Conservation (phyloP, 2,113 vertebrate species). For the Scophthalmus maximus region DNA sequence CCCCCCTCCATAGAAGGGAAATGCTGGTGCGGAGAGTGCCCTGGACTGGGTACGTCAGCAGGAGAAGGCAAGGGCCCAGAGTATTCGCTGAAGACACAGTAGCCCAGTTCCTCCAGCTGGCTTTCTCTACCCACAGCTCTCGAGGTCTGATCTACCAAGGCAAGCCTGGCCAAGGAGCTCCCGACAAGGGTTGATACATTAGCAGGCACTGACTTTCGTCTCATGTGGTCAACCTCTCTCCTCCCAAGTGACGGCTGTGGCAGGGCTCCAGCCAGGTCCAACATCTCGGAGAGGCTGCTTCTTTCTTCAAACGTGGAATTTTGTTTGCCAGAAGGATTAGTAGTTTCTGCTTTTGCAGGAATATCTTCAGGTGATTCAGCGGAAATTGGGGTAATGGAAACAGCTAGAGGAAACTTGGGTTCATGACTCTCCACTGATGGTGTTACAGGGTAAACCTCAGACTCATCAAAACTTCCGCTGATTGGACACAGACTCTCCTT, state of each 20-base stretch:
- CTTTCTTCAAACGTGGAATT: slow-evolving; percentile 31
- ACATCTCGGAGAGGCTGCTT: slow-evolving; percentile 67
- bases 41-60: slow-evolving; percentile 72
- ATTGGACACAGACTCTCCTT: slow-evolving; percentile 39
- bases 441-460: slow-evolving; percentile 33
- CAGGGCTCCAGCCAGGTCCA: slow-evolving; percentile 71
- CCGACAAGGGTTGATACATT: slow-evolving; percentile 62
- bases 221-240: slow-evolving; percentile 56
- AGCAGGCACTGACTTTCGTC: slow-evolving; percentile 69
- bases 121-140: slow-evolving; percentile 38
- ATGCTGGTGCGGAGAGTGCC: slow-evolving; percentile 49
- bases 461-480: slow-evolving; percentile 56
- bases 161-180: slow-evolving; percentile 63
- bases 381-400: slow-evolving; percentile 45
- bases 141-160: slow-evolving; percentile 43
- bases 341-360: neutral
- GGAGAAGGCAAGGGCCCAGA: slow-evolving; percentile 77
- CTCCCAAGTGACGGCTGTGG: slow-evolving; percentile 52
- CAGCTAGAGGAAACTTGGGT: slow-evolving; percentile 30
- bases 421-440: slow-evolving; percentile 27
- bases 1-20: slow-evolving; percentile 63
- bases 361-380: slow-evolving; percentile 28
- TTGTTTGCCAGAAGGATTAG: slow-evolving; percentile 32
- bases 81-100: slow-evolving; percentile 74
- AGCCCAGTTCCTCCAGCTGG: slow-evolving; percentile 68